phyloP scores from a whole-genome alignment of 2,888 invertebrate species.

The Flabesymbios commensalis region DNA sequence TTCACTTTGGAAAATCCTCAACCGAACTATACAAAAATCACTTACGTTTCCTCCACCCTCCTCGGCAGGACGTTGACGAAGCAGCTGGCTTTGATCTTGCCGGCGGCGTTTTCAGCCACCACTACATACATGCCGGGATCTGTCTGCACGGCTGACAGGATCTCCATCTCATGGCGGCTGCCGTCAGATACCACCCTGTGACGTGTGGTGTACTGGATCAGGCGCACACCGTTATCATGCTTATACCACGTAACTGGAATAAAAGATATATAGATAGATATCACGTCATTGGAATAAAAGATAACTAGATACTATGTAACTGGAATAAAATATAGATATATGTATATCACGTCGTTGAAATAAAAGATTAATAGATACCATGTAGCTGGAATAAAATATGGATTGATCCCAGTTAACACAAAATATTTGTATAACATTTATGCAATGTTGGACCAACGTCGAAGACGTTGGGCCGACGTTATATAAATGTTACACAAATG shows the following conservation, averaged over 20 bases:
- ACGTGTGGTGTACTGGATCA: conserved; percentile 80
- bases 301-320: no score
- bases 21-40: no score
- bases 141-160: conserved; percentile 68
- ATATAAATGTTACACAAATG: no score
- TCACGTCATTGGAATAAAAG: not conserved
- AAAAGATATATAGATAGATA: not conserved
- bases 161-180: conserved; percentile 66
- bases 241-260: conserved; percentile 81
- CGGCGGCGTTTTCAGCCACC: conserved; percentile 74
- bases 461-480: no score
- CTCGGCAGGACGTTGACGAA: conserved; percentile 29
- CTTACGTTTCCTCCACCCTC: not conserved
- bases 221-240: conserved; percentile 73
- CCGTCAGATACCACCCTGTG: conserved; percentile 79
- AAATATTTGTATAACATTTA: no score
- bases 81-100: conserved; percentile 27
- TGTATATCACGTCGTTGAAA: no score
- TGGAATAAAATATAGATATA: no score
- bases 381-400: no score
- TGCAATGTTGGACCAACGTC: no score
- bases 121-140: conserved; percentile 91
- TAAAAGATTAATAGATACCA: no score
- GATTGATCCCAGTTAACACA: no score
- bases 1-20: no score